Evolutionary conservation across 2,888 invertebrate species (phyloP), one percentile per base, ranked within the genome.

Genomic region (Platycheirus rosarum): DNA sequence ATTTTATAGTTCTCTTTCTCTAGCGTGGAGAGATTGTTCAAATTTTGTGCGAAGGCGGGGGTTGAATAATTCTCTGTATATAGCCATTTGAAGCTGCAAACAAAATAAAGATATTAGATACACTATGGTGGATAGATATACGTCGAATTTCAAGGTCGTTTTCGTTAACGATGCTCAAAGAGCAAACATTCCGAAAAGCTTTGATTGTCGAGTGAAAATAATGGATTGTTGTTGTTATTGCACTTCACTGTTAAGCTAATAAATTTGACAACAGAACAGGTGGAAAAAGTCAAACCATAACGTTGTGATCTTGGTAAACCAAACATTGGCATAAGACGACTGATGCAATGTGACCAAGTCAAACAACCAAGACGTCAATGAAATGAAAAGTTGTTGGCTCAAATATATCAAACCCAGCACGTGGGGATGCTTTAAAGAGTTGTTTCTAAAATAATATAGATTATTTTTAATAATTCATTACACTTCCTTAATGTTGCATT

Each of bases 221-320:
- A 48, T 49, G 13, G 26, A 13, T 37, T 55, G 20, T 53, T 53
- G 18, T 53, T 37, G 20, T 55, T 55, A 8, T 55, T 55, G 37
- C 53, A 55, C 53, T 55, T 55, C 37, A 55, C 37, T 32, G 37
- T 37, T 13, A 37, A 20, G 37, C 37, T 13, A 37, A 55, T 55
- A 55, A 55, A 55, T 55, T 55, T 55, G 35, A 55, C 53, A 37
- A 0, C 18, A 18, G n/a, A 9, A 55, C 53, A 55, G 20, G 37
- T 55, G 53, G 37, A 3, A 20, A 55, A 35, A 35, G 37, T 13
- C 53, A 53, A 20, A n/a, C n/a, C n/a, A n/a, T n/a, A 14, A 13
- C 8, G 29, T 16, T 14, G 32, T 46, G n/a, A n/a, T 6, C 20
- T 2, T n/a, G n/a, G 26, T 26, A 26, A 26, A 26, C 2, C 2